Conservation (phyloP, 1,140 invertebrate genomes). For the Ceratina calcarata region DNA sequence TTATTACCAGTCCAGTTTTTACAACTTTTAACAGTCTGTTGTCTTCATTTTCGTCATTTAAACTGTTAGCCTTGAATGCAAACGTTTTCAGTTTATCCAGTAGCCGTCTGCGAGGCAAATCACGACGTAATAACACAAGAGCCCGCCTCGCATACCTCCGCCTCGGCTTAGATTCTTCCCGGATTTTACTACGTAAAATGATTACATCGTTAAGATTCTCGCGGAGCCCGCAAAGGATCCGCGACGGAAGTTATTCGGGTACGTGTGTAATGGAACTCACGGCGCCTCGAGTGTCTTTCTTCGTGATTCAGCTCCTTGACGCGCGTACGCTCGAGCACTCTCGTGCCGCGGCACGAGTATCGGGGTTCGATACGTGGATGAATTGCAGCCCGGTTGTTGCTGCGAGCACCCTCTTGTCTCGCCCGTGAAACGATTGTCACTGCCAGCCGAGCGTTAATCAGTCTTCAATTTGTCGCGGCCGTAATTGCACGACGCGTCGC, state of each 20-base stretch:
- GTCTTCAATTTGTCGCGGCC: constrained; percentile 31
- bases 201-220: constrained; percentile 53
- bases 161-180: constrained; percentile 29
- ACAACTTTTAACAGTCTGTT: too few species aligned
- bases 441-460: constrained; percentile 30
- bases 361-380: constrained; percentile 34
- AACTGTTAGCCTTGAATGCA: background rate
- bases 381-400: constrained; percentile 19
- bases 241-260: constrained; percentile 38
- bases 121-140: constrained; percentile 35
- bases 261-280: background rate
- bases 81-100: constrained; percentile 19
- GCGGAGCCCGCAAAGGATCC: background rate
- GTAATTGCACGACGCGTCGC: constrained; percentile 14
- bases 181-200: constrained; percentile 53
- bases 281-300: constrained; percentile 10
- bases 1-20: too few species aligned
- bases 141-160: constrained; percentile 40
- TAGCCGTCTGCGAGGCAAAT: constrained; percentile 43
- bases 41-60: too few species aligned
- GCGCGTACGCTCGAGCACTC: constrained; percentile 1
- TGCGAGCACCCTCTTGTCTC: constrained; percentile 12
- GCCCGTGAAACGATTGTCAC: constrained; percentile 19
- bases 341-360: constrained; percentile 4
- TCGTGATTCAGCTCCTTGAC: constrained; percentile 49